Conservation (phyloP, 2,888 invertebrate genomes). For the Drosophila ezoana region DNA sequence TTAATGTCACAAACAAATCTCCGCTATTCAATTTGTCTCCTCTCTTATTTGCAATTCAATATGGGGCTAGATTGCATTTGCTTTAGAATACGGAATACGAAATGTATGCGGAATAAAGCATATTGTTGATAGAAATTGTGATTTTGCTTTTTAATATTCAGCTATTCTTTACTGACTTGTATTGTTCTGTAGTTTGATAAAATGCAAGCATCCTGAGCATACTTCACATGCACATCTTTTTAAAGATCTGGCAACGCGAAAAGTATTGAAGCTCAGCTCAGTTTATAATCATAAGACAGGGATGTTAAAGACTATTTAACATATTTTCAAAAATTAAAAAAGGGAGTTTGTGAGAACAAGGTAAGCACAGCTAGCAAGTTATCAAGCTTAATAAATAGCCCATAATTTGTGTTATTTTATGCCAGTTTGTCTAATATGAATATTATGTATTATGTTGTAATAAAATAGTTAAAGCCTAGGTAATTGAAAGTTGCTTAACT, state of each 20-base stretch:
- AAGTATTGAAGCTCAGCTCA: no score
- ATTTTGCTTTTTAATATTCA: not conserved
- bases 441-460: not conserved
- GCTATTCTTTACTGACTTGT: no score
- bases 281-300: no score
- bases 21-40: constrained; percentile 21
- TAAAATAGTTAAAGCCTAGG: not conserved
- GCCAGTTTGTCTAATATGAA: no score
- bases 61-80: constrained; percentile 15
- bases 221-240: no score
- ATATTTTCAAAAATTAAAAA: no score
- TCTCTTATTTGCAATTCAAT: constrained; percentile 26
- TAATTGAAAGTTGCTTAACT: not conserved
- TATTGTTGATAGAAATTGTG: not conserved
- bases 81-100: not conserved
- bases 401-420: no score
- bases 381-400: no score
- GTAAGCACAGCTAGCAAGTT: not conserved
- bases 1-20: constrained; percentile 29
- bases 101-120: not conserved
- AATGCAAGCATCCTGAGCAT: no score
- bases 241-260: not conserved
- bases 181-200: no score
- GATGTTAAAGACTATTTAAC: not conserved
- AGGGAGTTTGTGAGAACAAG: no score